Evolutionary conservation across 2,113 vertebrate species (phyloP).

Genomic region (Jaculus jaculus): DNA sequence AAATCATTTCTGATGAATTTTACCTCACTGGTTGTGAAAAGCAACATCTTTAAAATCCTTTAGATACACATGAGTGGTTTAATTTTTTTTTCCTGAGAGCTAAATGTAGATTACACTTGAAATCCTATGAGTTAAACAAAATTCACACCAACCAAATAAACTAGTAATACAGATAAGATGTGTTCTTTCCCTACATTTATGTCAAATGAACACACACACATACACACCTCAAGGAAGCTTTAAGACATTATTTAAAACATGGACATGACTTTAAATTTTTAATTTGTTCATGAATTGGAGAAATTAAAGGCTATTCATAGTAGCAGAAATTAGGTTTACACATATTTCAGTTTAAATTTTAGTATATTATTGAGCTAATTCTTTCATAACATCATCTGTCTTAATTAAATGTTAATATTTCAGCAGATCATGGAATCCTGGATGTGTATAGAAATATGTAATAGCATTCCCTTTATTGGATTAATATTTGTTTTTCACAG

Average conservation of each 20-base stretch:
- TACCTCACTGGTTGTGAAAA: background rate
- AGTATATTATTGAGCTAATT: background rate
- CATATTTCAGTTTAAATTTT: background rate
- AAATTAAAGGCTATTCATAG: background rate
- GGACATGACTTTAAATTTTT: background rate
- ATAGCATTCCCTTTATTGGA: background rate
- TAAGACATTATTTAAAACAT: background rate
- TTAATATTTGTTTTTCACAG: background rate
- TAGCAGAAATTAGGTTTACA: background rate
- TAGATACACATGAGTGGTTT: background rate
- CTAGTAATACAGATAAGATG: background rate
- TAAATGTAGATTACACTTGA: background rate
- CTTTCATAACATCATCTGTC: background rate
- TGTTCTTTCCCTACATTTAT: background rate
- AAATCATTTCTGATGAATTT: background rate
- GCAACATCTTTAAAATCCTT: background rate
- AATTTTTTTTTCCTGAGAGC: background rate
- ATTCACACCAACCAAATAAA: background rate
- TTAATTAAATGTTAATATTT: background rate
- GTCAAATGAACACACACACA: background rate
- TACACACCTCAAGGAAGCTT: background rate
- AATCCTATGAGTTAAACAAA: background rate
- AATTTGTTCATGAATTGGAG: background rate
- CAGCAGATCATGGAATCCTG: background rate
- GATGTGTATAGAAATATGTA: background rate